Conservation (phyloP, 2,113 vertebrate species). For the Marmota flaviventris region DNA sequence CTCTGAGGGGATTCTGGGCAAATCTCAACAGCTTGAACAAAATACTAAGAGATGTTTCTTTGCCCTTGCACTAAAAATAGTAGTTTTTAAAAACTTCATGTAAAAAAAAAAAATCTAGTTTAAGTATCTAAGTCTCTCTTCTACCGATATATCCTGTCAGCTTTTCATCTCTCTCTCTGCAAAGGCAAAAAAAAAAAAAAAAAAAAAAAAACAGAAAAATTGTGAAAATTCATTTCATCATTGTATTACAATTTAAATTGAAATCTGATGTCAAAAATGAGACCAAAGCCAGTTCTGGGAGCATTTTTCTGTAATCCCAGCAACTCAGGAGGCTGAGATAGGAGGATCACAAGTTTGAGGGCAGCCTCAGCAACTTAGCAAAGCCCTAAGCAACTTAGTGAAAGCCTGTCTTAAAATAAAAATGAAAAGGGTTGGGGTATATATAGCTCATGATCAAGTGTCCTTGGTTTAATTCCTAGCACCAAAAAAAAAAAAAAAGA, state of each 20-base stretch:
- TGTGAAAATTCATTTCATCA: neutral
- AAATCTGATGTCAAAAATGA: conserved; percentile 5
- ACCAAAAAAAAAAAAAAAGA: no score
- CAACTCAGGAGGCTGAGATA: no score
- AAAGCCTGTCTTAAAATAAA: no score
- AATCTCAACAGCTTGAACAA: conserved; percentile 29
- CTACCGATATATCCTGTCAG: neutral
- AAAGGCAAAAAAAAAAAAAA: neutral
- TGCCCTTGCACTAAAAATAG: neutral
- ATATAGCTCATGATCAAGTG: no score
- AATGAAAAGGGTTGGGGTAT: no score
- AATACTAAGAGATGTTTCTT: conserved; percentile 12
- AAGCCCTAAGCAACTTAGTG: no score
- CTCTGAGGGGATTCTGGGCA: neutral
- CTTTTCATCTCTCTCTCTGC: neutral
- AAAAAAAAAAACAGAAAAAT: neutral
- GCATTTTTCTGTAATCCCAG: no score
- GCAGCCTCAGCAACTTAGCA: no score
- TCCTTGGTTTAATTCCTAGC: no score
- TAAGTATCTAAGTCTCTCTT: neutral
- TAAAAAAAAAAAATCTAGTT: neutral
- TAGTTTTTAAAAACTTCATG: neutral
- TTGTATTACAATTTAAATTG: conserved; percentile 13
- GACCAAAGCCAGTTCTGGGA: neutral
- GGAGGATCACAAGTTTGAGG: no score